These are phyloP conservation scores for Entomobrya proxima DNA, from an alignment of 2,888 invertebrate species.

Conservation along the genomic window DNA sequence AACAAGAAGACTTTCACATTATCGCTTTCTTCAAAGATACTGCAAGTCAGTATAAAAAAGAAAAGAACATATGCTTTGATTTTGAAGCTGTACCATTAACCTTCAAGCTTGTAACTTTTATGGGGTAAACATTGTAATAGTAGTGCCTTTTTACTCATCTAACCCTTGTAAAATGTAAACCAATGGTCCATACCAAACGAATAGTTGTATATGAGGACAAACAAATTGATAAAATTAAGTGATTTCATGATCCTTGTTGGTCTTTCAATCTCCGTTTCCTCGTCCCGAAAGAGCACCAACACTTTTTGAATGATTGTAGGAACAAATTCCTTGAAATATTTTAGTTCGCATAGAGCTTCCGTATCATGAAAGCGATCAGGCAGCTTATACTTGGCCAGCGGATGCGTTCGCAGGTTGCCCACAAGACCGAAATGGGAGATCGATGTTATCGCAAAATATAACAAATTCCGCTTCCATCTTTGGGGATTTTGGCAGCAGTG, in stretches of 20 bases:
- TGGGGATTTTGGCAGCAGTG: slow-evolving; percentile 41
- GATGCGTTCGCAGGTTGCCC: neutral
- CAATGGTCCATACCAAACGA: slow-evolving; percentile 49
- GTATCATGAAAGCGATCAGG: slow-evolving; percentile 59
- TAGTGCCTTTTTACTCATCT: neutral
- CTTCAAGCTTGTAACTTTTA: neutral
- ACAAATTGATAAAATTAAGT: slow-evolving; percentile 26
- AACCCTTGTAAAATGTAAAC: neutral
- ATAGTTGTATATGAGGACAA: slow-evolving; percentile 49
- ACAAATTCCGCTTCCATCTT: slow-evolving; percentile 26
- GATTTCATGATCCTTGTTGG: neutral
- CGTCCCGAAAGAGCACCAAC: slow-evolving; percentile 38
- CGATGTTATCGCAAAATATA: neutral
- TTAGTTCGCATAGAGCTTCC: slow-evolving; percentile 39
- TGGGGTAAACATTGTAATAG: too few species aligned
- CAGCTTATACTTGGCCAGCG: slow-evolving; percentile 40
- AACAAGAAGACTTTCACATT: neutral
- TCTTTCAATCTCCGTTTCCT: neutral
- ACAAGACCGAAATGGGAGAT: slow-evolving; percentile 1
- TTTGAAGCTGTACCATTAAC: too few species aligned
- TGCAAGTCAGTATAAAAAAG: neutral
- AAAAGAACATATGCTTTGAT: too few species aligned
- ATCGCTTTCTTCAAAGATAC: too few species aligned
- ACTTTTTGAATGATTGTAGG: slow-evolving; percentile 43
- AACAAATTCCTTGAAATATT: slow-evolving; percentile 56